These are phyloP conservation scores for Aleadryas rufinucha DNA, from an alignment of 2,113 vertebrate genomes.

Conservation along the genomic window DNA sequence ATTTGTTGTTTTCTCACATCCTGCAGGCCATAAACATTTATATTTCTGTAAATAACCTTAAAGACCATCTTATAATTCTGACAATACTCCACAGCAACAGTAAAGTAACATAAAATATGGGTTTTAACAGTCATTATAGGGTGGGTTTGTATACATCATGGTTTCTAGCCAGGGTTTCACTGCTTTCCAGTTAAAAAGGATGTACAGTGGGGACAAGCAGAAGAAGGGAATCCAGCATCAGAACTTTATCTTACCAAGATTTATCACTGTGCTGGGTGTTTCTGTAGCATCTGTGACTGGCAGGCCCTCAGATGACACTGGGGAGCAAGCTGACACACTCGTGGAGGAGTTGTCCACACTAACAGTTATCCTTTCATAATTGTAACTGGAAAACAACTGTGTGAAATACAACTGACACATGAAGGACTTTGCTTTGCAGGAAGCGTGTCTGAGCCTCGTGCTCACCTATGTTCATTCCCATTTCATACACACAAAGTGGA, in stretches of 20 bases:
- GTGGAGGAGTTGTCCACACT: slow-evolving; percentile 50
- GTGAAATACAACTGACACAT: slow-evolving; percentile 21
- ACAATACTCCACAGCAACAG: background rate
- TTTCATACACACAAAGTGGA: background rate
- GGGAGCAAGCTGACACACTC: slow-evolving; percentile 52
- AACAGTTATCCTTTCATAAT: slow-evolving; percentile 59
- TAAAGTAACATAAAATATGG: background rate
- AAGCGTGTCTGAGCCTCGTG: background rate
- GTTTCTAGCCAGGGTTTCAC: background rate
- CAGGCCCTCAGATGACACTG: background rate
- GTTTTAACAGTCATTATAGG: background rate
- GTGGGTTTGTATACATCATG: background rate
- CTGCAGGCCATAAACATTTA: slow-evolving; percentile 57
- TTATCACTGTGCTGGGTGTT: background rate
- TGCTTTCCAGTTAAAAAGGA: background rate
- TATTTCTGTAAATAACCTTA: background rate
- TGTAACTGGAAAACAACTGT: slow-evolving; percentile 63
- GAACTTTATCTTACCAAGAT: slow-evolving; percentile 34
- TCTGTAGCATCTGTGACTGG: background rate
- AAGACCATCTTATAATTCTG: no score
- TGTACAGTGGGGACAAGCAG: background rate
- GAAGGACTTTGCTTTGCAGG: background rate
- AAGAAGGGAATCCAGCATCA: background rate
- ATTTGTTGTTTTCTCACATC: slow-evolving; percentile 71
- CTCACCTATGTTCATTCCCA: background rate